Evolutionary conservation across 2,113 vertebrate genomes (phyloP), one percentile per base, ranked within the genome.

Genomic region (Paraplagusia blochii): DNA sequence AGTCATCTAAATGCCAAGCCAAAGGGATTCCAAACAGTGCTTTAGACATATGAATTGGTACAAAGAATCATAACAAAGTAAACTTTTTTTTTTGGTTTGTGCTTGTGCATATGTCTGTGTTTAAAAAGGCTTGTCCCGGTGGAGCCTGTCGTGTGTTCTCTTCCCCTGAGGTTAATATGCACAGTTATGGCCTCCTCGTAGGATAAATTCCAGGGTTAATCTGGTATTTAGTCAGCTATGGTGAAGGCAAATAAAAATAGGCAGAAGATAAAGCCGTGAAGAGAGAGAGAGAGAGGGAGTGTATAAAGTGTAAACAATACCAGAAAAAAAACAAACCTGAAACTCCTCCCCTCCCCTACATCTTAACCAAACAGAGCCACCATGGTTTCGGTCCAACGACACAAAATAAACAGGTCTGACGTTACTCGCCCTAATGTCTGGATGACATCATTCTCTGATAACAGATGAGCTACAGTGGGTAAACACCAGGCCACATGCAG

Each of bases 391-490:
- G 85, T 64, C 63, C 63, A 52, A 44, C 58, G 46, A 87, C 77
- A 69, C 71, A 79, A 78, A 86, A 78, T 66, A 90, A 88, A 90
- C 85, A 88, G 43, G 29, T 16, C 54, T 86, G 84, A 87, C 74
- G 70, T 74, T 77, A 87, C 78, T 79, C 84, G 86, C 53, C 75
- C 79, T 65, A 82, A 70, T 52, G 81, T 66, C 2, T 17, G 16
- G 63, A 80, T 91, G 90, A 90, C 84, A 84, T 90, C 88, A 90
- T 57, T 67, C 38, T 1, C 72, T 61, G 84, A 89, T 76, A 89
- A 77, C 58, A 66, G 79, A 89, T 66, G 40, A 64, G 60, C 66
- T 76, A 74, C 66, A 68, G 80, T 72, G 79, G 19, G 60, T 35
- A 69, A 76, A 73, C 72, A 72, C 52, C 67, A 63, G 47, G 39